phyloP scores from a whole-genome alignment of 2,888 invertebrate species.

The Stenolophus ochropezus region DNA sequence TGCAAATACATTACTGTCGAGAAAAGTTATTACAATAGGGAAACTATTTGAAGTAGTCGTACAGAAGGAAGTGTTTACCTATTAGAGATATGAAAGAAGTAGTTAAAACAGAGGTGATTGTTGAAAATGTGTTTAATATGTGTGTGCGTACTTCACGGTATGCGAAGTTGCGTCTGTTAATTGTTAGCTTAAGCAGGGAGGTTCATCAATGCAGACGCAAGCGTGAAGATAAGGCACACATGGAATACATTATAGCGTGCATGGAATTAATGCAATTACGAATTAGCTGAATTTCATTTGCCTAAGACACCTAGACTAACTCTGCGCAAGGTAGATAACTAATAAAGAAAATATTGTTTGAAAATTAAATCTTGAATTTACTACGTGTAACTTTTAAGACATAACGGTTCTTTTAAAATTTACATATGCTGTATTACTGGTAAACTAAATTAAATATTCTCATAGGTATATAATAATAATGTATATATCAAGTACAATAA shows the following conservation, averaged over 20 bases:
- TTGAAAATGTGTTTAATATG: constrained; percentile 30
- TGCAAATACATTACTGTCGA: too few species aligned
- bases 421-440: too few species aligned
- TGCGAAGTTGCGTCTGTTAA: background rate
- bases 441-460: too few species aligned
- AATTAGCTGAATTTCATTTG: background rate
- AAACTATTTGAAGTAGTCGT: too few species aligned
- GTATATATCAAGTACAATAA: too few species aligned
- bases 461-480: too few species aligned
- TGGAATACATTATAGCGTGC: constrained; percentile 43
- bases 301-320: background rate
- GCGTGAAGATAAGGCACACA: constrained; percentile 41
- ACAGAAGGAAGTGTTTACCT: too few species aligned
- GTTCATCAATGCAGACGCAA: constrained; percentile 41
- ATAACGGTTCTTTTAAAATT: too few species aligned
- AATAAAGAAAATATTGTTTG: background rate
- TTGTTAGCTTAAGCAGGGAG: constrained; percentile 7
- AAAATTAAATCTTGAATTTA: too few species aligned
- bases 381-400: too few species aligned
- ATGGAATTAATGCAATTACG: constrained; percentile 23
- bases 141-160: constrained; percentile 45
- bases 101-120: background rate
- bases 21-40: too few species aligned
- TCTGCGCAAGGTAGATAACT: background rate
- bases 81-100: background rate